A percentile compares a stretch with the other conserved stretches of the same genome.
These are phyloP conservation scores for Vimba vimba DNA, from an alignment of 2,113 vertebrate genomes.

Conservation along the genomic window DNA sequence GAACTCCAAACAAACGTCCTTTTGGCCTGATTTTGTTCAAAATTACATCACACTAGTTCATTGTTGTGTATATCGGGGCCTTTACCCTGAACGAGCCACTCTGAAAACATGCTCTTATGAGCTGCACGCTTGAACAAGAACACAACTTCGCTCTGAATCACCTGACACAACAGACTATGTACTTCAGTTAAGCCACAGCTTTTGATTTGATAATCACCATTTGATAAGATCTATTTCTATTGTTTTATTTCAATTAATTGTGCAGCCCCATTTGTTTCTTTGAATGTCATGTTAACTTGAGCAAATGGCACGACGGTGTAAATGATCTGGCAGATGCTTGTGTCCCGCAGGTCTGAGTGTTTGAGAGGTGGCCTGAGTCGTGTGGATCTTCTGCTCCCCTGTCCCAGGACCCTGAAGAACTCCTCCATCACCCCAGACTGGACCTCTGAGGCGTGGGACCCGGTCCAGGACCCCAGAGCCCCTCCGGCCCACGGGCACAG, in stretches of 20 bases:
- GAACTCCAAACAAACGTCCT: too few relatives aligned
- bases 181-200: not conserved
- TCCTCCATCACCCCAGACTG: not conserved
- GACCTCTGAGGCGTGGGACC: not conserved
- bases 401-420: constrained; percentile 6
- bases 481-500: constrained; percentile 28
- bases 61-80: too few relatives aligned
- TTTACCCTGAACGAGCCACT: too few relatives aligned
- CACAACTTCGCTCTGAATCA: not conserved
- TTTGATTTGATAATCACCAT: not conserved
- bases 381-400: not conserved
- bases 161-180: not conserved
- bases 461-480: not conserved
- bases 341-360: constrained; percentile 52
- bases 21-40: too few relatives aligned
- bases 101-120: too few relatives aligned
- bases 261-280: not conserved
- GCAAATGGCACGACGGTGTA: not conserved
- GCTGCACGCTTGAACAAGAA: too few relatives aligned
- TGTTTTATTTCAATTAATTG: not conserved
- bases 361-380: not conserved
- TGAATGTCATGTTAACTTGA: too few relatives aligned
- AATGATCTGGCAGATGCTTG: constrained; percentile 22
- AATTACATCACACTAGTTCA: too few relatives aligned
- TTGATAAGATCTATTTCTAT: not conserved